Conservation (phyloP, 2,113 vertebrate species). For the Corythaeola cristata region DNA sequence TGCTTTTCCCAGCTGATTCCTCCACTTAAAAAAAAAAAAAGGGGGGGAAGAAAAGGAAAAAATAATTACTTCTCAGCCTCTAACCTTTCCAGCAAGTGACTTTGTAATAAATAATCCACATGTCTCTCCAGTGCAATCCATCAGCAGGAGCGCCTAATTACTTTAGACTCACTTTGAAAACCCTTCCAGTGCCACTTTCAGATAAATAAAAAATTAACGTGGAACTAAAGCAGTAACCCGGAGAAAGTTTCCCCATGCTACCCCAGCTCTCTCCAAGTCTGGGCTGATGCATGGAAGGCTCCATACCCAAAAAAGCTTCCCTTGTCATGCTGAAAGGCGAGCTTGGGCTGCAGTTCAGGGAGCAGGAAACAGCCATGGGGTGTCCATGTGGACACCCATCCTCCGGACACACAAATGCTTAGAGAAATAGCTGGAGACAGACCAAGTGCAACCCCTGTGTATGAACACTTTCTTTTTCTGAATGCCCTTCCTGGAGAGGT, state of each 20-base stretch:
- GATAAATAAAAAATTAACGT: conserved; percentile 81
- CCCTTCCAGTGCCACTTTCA: conserved; percentile 74
- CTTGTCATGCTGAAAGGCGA: background rate
- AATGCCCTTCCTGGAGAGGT: background rate
- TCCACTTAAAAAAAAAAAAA: background rate
- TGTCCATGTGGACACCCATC: background rate
- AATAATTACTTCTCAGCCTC: conserved; percentile 84
- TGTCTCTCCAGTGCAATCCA: conserved; percentile 77
- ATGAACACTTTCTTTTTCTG: background rate
- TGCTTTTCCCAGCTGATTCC: conserved; percentile 46
- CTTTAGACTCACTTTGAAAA: conserved; percentile 80
- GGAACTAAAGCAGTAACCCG: conserved; percentile 18
- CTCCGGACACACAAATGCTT: background rate
- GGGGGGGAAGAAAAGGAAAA: conserved; percentile 54
- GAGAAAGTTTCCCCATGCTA: background rate
- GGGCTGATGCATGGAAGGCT: background rate
- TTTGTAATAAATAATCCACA: conserved; percentile 82
- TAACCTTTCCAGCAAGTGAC: conserved; percentile 83
- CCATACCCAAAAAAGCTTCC: background rate
- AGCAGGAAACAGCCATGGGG: background rate
- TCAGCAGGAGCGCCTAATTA: conserved; percentile 80
- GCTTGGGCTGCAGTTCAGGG: background rate
- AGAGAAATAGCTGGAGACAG: background rate
- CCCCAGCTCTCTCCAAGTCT: background rate
- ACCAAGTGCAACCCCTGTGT: background rate